Conservation (phyloP, 2,888 invertebrate genomes). For the Machimus rusticus region DNA sequence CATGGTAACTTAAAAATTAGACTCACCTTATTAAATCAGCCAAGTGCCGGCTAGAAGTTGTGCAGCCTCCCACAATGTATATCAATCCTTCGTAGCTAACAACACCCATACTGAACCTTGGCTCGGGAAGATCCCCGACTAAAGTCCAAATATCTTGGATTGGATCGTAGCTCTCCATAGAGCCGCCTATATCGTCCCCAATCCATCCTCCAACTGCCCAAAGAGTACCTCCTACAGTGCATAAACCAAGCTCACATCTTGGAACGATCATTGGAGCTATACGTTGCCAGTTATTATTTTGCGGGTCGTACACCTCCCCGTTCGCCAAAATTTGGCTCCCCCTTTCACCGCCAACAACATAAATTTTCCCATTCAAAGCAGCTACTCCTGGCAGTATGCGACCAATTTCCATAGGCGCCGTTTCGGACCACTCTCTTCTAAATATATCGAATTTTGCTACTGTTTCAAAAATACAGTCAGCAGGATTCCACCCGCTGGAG, state of each 20-base stretch:
- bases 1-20: background rate
- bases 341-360: constrained; percentile 90
- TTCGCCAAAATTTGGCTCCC: constrained; percentile 88
- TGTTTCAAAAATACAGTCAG: constrained; percentile 83
- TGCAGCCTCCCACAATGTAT: constrained; percentile 91
- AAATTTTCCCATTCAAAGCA: constrained; percentile 82
- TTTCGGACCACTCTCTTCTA: constrained; percentile 77
- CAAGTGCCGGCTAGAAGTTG: constrained; percentile 79
- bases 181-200: constrained; percentile 87
- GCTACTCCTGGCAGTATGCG: constrained; percentile 89
- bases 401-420: constrained; percentile 82
- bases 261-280: constrained; percentile 81
- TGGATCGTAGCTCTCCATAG: constrained; percentile 88
- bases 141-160: constrained; percentile 78
- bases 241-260: constrained; percentile 88
- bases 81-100: constrained; percentile 72
- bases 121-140: constrained; percentile 81
- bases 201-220: constrained; percentile 95
- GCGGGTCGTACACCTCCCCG: constrained; percentile 84
- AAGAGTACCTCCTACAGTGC: constrained; percentile 80
- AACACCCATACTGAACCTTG: constrained; percentile 91
- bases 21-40: constrained; percentile 72
- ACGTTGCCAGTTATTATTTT: constrained; percentile 69
- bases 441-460: constrained; percentile 81
- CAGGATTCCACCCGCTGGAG: constrained; percentile 75